Evolutionary conservation across 2,888 invertebrate genomes (phyloP).

Genomic region (Chrysomela aeneicollis): DNA sequence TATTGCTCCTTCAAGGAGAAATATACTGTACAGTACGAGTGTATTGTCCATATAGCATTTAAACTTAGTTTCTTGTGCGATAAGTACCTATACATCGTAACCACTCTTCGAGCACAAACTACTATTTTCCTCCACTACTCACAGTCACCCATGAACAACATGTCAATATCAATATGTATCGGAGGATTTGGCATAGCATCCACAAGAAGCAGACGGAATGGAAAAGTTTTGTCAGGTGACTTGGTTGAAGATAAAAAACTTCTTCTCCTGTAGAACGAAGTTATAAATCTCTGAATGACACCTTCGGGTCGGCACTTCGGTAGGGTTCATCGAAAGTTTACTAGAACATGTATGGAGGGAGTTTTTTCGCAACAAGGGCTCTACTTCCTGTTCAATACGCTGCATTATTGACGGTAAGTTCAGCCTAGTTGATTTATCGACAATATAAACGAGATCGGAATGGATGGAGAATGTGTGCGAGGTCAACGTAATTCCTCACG

Average conservation of each 20-base stretch:
- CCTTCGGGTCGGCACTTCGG: constrained; percentile 39
- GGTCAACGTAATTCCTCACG: background rate
- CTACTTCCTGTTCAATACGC: background rate
- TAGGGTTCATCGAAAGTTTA: constrained; percentile 43
- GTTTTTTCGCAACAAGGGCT: constrained; percentile 6
- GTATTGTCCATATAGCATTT: too few species aligned
- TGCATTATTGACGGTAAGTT: constrained; percentile 15
- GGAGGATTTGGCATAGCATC: constrained; percentile 46
- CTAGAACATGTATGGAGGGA: constrained; percentile 42
- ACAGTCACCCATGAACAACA: constrained; percentile 37
- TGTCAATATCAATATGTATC: constrained; percentile 45
- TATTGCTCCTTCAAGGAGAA: too few species aligned
- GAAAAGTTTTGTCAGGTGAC: constrained; percentile 47
- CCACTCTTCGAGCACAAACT: too few species aligned
- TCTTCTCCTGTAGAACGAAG: constrained; percentile 46
- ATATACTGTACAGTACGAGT: too few species aligned
- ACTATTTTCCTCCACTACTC: background rate
- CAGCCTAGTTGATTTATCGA: background rate
- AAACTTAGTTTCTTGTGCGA: too few species aligned
- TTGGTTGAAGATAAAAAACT: constrained; percentile 46
- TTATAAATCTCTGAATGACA: constrained; percentile 49
- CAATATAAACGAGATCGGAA: too few species aligned
- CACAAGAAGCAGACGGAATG: constrained; percentile 43
- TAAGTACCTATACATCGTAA: too few species aligned
- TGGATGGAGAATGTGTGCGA: too few species aligned